These are phyloP conservation scores for Tipula vernalis DNA, from an alignment of 2,888 invertebrate genomes.

Conservation along the genomic window DNA sequence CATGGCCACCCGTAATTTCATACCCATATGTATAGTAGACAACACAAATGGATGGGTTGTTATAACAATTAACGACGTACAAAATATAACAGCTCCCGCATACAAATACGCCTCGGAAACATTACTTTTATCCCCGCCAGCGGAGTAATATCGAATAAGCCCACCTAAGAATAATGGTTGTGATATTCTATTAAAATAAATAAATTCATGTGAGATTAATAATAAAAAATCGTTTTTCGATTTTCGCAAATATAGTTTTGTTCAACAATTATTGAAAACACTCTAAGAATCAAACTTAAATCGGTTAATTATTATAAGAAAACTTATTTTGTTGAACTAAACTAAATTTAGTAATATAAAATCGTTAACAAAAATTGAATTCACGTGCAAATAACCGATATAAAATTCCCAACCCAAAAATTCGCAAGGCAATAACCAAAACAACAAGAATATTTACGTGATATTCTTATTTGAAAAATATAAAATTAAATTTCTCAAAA, in stretches of 20 bases:
- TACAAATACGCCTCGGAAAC: slow-evolving; percentile 55
- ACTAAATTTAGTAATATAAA: background rate
- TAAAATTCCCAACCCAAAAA: background rate
- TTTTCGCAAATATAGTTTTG: background rate
- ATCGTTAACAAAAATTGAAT: background rate
- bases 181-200: slow-evolving; percentile 38
- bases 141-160: slow-evolving; percentile 45
- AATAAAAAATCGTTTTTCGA: background rate
- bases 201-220: slow-evolving; percentile 13
- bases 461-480: background rate
- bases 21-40: slow-evolving; percentile 50
- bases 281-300: background rate
- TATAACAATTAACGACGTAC: slow-evolving; percentile 61
- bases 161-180: slow-evolving; percentile 52
- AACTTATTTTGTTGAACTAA: background rate
- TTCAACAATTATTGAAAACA: background rate
- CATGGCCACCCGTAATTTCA: slow-evolving; percentile 54
- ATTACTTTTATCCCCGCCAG: slow-evolving; percentile 12
- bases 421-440: background rate
- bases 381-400: background rate
- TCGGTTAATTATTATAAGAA: background rate
- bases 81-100: slow-evolving; percentile 57
- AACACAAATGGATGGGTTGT: slow-evolving; percentile 85
- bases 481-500: slow-evolving; percentile 12
- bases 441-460: slow-evolving; percentile 8